A percentile compares a stretch with the other conserved stretches of the same genome.
Conservation (phyloP, 2,797 vertebrate genomes). For the Sebastes vulpes region DNA sequence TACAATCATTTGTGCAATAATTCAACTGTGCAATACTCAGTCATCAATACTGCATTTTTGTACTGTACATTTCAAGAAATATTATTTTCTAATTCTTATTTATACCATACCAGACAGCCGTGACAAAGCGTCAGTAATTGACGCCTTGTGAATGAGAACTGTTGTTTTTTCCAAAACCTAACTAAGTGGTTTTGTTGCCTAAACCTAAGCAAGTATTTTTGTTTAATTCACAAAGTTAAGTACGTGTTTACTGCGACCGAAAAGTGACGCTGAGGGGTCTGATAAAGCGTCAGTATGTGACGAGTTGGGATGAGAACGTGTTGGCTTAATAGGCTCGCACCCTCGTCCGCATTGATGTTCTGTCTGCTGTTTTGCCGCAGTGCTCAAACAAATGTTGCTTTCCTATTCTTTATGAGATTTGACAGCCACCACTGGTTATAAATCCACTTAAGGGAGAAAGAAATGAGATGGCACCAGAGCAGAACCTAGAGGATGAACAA, state of each 20-base stretch:
- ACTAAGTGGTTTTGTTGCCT: not conserved
- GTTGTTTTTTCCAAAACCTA: fast-evolving
- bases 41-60: too few species aligned
- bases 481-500: not conserved
- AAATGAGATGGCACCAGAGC: not conserved
- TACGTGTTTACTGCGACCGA: too few species aligned
- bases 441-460: not conserved
- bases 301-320: too few species aligned
- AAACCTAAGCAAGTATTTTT: too few species aligned
- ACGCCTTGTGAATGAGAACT: too few species aligned
- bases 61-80: too few species aligned
- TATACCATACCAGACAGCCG: too few species aligned
- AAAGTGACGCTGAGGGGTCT: not conserved
- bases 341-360: not conserved
- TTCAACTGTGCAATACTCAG: too few species aligned
- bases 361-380: not conserved
- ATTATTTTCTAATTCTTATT: too few species aligned
- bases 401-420: not conserved
- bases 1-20: too few species aligned
- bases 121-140: too few species aligned
- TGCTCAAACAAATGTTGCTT: not conserved
- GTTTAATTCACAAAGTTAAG: not conserved
- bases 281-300: not conserved
- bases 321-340: not conserved
- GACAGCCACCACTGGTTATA: not conserved